Conservation (phyloP, 2,797 vertebrate species). For the Phaenicophaeus curvirostris region DNA sequence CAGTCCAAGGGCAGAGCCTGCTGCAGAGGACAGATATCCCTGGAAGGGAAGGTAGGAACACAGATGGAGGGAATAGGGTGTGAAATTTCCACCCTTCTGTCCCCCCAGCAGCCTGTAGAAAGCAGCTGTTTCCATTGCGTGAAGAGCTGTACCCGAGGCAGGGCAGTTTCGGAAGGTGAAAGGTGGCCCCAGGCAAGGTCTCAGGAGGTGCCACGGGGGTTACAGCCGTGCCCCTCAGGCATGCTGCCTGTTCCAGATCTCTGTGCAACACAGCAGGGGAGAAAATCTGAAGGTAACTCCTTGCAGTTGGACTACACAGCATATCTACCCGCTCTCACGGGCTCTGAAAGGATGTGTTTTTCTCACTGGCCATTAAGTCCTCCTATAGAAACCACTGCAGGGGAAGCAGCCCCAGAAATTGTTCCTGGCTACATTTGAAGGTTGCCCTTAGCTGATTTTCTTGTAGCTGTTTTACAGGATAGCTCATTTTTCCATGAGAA, state of each 20-base stretch:
- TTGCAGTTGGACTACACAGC: not conserved
- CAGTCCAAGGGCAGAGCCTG: slow-evolving; percentile 1
- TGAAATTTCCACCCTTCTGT: not conserved
- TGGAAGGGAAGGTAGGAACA: slow-evolving; percentile 21
- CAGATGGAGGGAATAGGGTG: slow-evolving; percentile 15
- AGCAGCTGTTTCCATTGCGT: not conserved
- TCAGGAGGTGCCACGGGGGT: not conserved
- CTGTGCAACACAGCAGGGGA: not conserved
- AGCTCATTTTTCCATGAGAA: not conserved
- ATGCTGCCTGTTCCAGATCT: not conserved
- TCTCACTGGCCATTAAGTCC: not conserved
- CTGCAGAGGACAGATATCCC: not conserved
- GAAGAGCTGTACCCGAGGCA: not conserved
- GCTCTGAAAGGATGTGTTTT: not conserved
- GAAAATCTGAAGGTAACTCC: not conserved
- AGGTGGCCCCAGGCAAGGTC: not conserved
- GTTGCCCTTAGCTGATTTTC: not conserved
- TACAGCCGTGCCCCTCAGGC: not conserved
- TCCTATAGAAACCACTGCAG: not conserved
- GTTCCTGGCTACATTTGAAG: not conserved
- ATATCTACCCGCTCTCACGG: not conserved
- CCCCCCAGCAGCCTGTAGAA: slow-evolving; percentile 1
- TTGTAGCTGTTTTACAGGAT: not conserved
- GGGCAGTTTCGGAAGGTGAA: slow-evolving; percentile 8
- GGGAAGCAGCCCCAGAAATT: not conserved